phyloP scores from a whole-genome alignment of 2,888 invertebrate genomes.

The Erebia aethiops region DNA sequence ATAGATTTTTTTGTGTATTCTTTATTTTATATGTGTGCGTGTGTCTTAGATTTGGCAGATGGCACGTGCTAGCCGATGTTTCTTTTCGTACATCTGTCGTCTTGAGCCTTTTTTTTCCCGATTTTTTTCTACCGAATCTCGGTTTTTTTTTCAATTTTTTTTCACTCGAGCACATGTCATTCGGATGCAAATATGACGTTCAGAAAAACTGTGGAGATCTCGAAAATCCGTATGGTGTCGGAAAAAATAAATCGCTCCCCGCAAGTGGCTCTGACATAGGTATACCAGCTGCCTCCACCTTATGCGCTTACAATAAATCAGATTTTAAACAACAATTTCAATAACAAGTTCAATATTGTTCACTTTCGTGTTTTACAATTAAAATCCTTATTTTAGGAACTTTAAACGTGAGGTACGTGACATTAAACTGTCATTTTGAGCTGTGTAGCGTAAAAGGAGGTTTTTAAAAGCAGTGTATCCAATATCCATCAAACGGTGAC shows the following conservation, averaged over 20 bases:
- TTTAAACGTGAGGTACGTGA: too few species aligned
- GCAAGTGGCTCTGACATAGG: slow-evolving; percentile 69
- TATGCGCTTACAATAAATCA: slow-evolving; percentile 31
- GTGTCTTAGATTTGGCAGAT: slow-evolving; percentile 80
- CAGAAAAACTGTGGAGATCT: slow-evolving; percentile 59
- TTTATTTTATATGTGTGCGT: slow-evolving; percentile 61
- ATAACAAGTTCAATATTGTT: too few species aligned
- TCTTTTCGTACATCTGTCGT: slow-evolving; percentile 79
- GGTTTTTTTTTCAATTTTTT: slow-evolving; percentile 47
- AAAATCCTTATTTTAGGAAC: too few species aligned
- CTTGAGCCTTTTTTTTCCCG: slow-evolving; percentile 60
- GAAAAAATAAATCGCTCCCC: slow-evolving; percentile 72
- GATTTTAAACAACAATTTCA: too few species aligned
- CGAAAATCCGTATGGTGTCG: slow-evolving; percentile 71
- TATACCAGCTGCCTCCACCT: slow-evolving; percentile 61
- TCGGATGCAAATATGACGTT: slow-evolving; percentile 77
- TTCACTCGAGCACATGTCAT: slow-evolving; percentile 68
- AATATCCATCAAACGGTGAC: too few species aligned
- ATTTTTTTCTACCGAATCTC: slow-evolving; percentile 61
- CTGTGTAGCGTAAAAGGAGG: too few species aligned
- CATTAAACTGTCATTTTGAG: too few species aligned
- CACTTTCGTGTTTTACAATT: too few species aligned
- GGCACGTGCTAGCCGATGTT: slow-evolving; percentile 75
- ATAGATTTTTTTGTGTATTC: slow-evolving; percentile 54
- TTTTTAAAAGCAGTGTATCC: too few species aligned